Evolutionary conservation across 2,888 invertebrate species (phyloP).

Genomic region (Erebia ligea): DNA sequence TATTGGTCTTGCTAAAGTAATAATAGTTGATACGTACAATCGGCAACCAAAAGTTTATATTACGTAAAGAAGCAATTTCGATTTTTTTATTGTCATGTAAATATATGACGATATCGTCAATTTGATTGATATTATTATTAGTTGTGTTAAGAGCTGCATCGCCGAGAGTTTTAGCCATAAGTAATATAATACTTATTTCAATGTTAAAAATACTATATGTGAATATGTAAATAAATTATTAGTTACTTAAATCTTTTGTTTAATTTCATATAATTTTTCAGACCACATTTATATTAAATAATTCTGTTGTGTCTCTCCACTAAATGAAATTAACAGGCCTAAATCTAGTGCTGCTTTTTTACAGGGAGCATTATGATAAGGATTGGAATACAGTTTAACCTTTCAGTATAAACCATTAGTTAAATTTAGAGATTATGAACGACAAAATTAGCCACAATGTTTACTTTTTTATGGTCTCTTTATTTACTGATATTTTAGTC

Average conservation of each 20-base stretch:
- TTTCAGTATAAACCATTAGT: no score
- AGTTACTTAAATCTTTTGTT: conserved; percentile 59
- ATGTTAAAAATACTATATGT: conserved; percentile 78
- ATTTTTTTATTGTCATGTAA: conserved; percentile 33
- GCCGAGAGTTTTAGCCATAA: conserved; percentile 45
- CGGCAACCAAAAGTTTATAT: conserved; percentile 41
- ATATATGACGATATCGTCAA: conserved; percentile 49
- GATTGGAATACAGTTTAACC: no score
- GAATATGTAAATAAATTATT: conserved; percentile 82
- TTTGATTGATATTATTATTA: conserved; percentile 52
- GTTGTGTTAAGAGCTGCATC: conserved; percentile 55
- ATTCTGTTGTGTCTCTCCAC: no score
- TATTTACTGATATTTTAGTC: no score
- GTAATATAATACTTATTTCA: conserved; percentile 64
- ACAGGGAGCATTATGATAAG: no score
- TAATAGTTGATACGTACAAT: conserved; percentile 39
- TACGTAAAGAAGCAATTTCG: conserved; percentile 25
- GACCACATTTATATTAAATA: background rate
- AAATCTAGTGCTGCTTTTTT: no score
- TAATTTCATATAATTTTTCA: background rate
- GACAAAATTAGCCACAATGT: no score
- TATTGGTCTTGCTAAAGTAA: conserved; percentile 38
- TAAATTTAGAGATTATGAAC: no score
- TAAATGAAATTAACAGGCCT: no score
- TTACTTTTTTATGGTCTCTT: no score